These are phyloP conservation scores for Halictus rubicundus DNA, from an alignment of 1,140 invertebrate species.

Conservation along the genomic window DNA sequence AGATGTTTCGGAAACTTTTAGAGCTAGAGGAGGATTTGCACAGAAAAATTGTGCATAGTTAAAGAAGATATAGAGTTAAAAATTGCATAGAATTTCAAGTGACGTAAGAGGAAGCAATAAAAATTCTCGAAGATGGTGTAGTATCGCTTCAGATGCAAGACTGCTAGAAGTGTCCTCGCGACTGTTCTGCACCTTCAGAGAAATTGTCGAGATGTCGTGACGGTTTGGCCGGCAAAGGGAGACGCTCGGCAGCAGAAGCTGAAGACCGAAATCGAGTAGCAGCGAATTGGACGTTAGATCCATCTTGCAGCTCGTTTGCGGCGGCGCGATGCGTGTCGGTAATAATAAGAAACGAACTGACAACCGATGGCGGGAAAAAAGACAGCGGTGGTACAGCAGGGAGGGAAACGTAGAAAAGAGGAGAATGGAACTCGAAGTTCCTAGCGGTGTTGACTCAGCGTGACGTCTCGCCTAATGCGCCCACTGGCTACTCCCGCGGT, in stretches of 20 bases:
- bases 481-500: constrained; percentile 38
- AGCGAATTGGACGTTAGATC: background rate
- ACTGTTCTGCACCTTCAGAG: too few species aligned
- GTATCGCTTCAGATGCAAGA: too few species aligned
- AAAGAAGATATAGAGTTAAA: too few species aligned
- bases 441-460: constrained; percentile 16
- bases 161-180: too few species aligned
- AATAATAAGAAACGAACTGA: constrained; percentile 52
- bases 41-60: too few species aligned
- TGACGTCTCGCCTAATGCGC: constrained; percentile 40
- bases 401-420: background rate
- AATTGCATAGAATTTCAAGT: too few species aligned
- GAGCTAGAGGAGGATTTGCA: too few species aligned
- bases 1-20: too few species aligned
- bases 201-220: too few species aligned
- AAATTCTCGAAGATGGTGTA: too few species aligned
- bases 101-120: too few species aligned
- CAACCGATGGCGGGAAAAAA: constrained; percentile 1
- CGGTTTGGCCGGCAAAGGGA: too few species aligned
- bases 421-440: background rate
- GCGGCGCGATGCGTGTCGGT: constrained; percentile 55
- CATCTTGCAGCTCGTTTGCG: constrained; percentile 8
- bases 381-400: background rate
- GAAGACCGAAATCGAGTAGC: background rate
- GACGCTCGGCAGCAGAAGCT: background rate